Base-by-base conservation (phyloP, 2,797 vertebrate species). In the Jordanella pulchra region DNA sequence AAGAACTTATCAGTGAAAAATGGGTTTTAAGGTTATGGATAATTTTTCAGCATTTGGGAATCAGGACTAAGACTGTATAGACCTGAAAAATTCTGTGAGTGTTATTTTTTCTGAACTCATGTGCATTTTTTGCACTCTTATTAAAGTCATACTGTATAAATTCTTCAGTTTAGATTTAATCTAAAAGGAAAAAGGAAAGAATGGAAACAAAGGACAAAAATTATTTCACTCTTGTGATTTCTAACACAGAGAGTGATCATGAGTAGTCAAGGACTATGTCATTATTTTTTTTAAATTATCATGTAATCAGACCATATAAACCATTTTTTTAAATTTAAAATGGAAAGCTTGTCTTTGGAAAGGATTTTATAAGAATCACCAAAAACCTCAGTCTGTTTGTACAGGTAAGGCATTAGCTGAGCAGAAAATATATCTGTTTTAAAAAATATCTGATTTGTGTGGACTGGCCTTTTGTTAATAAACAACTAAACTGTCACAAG, bases 401-500 rank as follows among this genome's bases (percentile, higher is more conserved):
- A 21, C 3, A 50, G 50, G 21, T 18, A 18, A 23, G 21, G 21
- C 21, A 21, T 21, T 23, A 50, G n/a, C 11, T 39, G 32, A 61
- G 4, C 11, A n/a, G 21, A 61, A 61, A 39, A 61, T 39, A 35
- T 61, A 35, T 61, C 11, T 61, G 32, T 11, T 35, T 61, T 4
- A 4, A 30, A n/a, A 63, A 63, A 63, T 64, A 64, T 44, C 39
- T 44, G 39, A 14, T 63, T 63, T 44, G 60, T 64, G 39, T 61
- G 21, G 32, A 39, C 18, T 6, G 21, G 21, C 54, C 58, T 61
- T 23, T 61, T 4, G 11, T 23, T 61, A 13, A 13, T 23, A 23
- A 23, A 63, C 35, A 7, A 39, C 32, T 25, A 42, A 42, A 10
- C 50, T 39, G 23, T 12, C 9, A 12, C 12, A 51, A 17, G n/a